phyloP scores from a whole-genome alignment of 2,113 vertebrate genomes.

The Ciconia boyciana region DNA sequence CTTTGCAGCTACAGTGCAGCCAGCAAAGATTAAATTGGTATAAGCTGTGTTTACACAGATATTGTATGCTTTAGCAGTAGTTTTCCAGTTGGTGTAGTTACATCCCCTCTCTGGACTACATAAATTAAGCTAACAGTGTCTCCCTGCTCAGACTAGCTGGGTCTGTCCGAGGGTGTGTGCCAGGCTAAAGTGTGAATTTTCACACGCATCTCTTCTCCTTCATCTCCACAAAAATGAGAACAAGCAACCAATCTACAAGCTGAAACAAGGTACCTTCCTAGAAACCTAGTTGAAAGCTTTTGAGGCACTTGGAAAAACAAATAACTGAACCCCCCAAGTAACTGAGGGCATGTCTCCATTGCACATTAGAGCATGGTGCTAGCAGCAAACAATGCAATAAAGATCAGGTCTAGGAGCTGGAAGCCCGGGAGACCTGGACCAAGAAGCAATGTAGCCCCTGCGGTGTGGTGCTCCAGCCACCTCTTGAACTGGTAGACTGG shows the following conservation, averaged over 20 bases:
- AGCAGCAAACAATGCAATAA: neutral
- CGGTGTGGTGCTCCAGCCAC: accelerated
- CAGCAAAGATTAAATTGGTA: neutral
- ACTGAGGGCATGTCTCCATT: accelerated
- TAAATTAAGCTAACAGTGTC: neutral
- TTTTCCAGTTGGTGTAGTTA: neutral
- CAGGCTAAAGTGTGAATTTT: neutral
- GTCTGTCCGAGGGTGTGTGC: neutral
- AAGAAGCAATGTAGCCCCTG: neutral
- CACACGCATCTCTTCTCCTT: neutral
- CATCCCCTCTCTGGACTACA: neutral
- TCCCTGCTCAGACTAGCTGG: neutral
- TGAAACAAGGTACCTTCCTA: neutral
- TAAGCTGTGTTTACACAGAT: neutral
- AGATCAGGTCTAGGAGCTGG: neutral
- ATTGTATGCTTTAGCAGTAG: neutral
- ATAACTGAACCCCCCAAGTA: neutral
- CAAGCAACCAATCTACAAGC: neutral
- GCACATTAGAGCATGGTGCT: neutral
- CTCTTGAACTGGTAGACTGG: neutral
- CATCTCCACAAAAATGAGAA: neutral
- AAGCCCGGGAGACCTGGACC: neutral
- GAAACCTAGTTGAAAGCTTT: neutral
- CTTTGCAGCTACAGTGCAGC: neutral
- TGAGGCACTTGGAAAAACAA: neutral